Base-by-base conservation (phyloP, 2,797 vertebrate species). In the Apogon talboti region DNA sequence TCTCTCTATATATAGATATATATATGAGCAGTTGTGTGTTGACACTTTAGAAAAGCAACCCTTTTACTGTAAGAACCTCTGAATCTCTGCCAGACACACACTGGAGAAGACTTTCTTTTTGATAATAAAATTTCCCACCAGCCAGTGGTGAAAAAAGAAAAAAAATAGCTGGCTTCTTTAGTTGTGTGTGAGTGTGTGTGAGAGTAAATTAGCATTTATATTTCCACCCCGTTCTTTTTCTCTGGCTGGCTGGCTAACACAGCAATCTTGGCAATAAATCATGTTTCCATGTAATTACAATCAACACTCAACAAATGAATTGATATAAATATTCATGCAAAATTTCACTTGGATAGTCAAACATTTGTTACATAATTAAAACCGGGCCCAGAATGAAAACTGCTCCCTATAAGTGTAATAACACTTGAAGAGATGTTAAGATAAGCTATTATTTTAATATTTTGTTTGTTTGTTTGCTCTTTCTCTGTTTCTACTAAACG, bases 211-310 rank as follows among this genome's bases (percentile, higher is more conserved):
- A 82, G 80, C 59, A 87, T 91, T 85, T 74, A 87, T 87, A 88
- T 88, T 83, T 91, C 57, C 28, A 33, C 47, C 60, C 42, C 15
- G 50, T 87, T 82, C 72, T 60, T 60, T 88, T 78, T 85, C 76
- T 83, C 72, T 87, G 74, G 80, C 82, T 89, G 87, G 87, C 84
- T 90, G 86, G 76, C 87, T 87, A 82, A 81, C 84, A 62, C 66
- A 75, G 76, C 86, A 89, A 89, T 92, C 83, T 91, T 89, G 89
- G 89, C 90, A 90, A 92, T 92, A 92, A 93, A 93, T 94, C 85
- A 88, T 92, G 88, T 91, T 90, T 93, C 85, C 89, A 88, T 93
- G 90, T 92, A 94, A 92, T 94, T 94, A 93, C 88, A 93, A 94
- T 92, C 89, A 93, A 93, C 89, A 92, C 90, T 90, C 84, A 84